These are phyloP conservation scores for Halcyon senegalensis DNA, from an alignment of 2,113 vertebrate species.

Conservation along the genomic window DNA sequence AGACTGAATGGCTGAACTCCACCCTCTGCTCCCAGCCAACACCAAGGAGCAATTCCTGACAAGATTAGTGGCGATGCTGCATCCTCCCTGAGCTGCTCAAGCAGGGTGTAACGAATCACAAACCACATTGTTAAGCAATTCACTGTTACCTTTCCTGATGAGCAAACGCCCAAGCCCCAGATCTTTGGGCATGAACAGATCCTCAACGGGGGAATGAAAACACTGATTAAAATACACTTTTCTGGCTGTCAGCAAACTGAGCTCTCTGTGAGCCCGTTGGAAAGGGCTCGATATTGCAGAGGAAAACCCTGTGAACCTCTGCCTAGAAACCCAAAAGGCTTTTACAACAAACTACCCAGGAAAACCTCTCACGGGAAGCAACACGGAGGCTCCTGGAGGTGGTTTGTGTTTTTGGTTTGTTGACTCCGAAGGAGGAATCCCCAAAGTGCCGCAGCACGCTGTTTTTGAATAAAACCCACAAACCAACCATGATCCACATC, in stretches of 20 bases:
- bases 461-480: neutral
- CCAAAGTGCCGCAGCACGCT: neutral
- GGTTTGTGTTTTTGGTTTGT: neutral
- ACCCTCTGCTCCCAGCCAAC: slow-evolving; percentile 42
- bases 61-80: neutral
- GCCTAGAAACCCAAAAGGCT: neutral
- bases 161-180: neutral
- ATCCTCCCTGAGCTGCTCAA: slow-evolving; percentile 26
- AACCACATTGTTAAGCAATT: slow-evolving; percentile 36
- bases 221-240: neutral
- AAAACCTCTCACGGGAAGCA: neutral
- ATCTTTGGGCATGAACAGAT: neutral
- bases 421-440: slow-evolving; percentile 15
- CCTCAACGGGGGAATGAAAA: neutral
- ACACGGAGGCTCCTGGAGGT: neutral
- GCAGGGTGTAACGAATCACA: slow-evolving; percentile 10
- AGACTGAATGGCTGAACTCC: slow-evolving; percentile 48
- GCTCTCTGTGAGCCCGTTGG: neutral
- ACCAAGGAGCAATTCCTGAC: slow-evolving; percentile 1
- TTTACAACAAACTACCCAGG: neutral
- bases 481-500: neutral
- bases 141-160: neutral
- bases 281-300: neutral
- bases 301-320: slow-evolving; percentile 2
- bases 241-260: neutral